These are phyloP conservation scores for Noturus placidus DNA, from an alignment of 2,113 vertebrate species.

Conservation along the genomic window DNA sequence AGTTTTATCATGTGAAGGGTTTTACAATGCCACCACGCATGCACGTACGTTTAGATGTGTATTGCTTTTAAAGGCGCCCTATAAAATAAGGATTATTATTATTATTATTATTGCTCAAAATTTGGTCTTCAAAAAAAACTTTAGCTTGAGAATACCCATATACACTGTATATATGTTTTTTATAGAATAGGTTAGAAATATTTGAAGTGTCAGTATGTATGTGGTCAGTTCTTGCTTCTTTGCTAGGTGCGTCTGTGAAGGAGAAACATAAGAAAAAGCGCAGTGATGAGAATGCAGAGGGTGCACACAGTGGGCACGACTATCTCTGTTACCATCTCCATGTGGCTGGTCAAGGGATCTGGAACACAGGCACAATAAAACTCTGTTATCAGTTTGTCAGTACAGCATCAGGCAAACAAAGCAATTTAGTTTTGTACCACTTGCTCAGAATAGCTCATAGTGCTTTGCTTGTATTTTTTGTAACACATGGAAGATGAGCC, in stretches of 20 bases:
- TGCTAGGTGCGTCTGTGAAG: slow-evolving; percentile 64
- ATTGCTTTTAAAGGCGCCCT: too few relatives aligned
- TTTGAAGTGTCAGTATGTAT: not conserved
- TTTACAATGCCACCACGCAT: not conserved
- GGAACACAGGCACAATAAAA: slow-evolving; percentile 57
- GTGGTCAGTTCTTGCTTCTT: not conserved
- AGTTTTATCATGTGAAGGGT: not conserved
- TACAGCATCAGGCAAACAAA: not conserved
- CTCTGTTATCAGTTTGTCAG: slow-evolving; percentile 26
- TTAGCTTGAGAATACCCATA: not conserved
- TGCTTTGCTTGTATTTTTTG: not conserved
- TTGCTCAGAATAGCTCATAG: not conserved
- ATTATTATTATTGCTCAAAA: not conserved
- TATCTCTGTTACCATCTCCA: slow-evolving; percentile 87
- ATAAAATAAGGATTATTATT: too few relatives aligned
- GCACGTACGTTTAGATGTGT: not conserved
- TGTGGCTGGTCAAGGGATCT: slow-evolving; percentile 82
- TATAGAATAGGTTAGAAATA: not conserved
- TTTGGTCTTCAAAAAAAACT: not conserved
- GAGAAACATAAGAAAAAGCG: slow-evolving; percentile 81
- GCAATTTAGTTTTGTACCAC: not conserved
- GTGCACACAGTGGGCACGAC: slow-evolving; percentile 83
- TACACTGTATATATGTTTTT: not conserved
- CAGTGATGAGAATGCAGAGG: slow-evolving; percentile 81
- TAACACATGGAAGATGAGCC: too few relatives aligned